Evolutionary conservation across 2,888 invertebrate genomes (phyloP).

Genomic region (Tinea trinotella): DNA sequence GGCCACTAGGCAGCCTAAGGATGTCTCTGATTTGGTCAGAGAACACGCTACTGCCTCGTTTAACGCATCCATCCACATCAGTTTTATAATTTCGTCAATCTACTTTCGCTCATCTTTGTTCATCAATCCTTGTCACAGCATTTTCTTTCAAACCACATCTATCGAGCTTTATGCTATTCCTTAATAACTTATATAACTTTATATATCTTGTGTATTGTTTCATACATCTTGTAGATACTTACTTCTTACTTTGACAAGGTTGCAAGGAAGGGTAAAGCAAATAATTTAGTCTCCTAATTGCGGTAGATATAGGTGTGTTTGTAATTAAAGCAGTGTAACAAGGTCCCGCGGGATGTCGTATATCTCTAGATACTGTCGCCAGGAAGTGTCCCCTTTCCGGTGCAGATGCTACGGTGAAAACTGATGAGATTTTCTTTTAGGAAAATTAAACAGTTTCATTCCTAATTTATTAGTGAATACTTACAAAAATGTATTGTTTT

Average conservation of each 20-base stretch:
- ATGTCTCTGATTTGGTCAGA: no score
- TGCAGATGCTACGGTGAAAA: not conserved
- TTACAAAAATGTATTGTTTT: no score
- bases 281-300: constrained; percentile 39
- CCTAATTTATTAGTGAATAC: no score
- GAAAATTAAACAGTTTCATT: no score
- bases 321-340: constrained; percentile 54
- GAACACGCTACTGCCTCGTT: no score
- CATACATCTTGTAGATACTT: not conserved
- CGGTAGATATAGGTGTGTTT: constrained; percentile 52
- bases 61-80: no score
- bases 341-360: constrained; percentile 43
- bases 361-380: constrained; percentile 18
- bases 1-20: no score
- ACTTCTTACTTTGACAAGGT: constrained; percentile 15
- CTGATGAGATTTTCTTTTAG: not conserved
- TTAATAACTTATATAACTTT: no score
- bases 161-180: not conserved
- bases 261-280: constrained; percentile 19
- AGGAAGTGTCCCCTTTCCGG: constrained; percentile 15
- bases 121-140: no score
- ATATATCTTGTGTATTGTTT: no score
- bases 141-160: not conserved
- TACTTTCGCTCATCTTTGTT: no score
- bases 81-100: no score